Evolutionary conservation across 2,888 invertebrate genomes (phyloP), one percentile per base, ranked within the genome.

Genomic region (Chironomus tentans): DNA sequence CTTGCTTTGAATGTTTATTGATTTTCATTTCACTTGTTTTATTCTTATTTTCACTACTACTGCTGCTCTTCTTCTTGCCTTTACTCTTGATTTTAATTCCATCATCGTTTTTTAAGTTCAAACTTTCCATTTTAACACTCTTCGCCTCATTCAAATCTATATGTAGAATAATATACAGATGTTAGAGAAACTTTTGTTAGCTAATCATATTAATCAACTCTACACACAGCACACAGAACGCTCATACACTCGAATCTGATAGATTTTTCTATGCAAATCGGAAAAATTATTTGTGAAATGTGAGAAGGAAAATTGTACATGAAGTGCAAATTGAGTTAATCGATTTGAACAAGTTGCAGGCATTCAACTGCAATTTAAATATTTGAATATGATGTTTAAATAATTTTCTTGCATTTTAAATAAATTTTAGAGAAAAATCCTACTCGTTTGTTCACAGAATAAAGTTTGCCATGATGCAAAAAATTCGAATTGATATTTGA

Each of bases 1-100:
- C 38, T 38, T 38, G 70, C 69, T 70, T 75, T 75, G 62, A 61
- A 15, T 13, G 70, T 38, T 62, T 61, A 72, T 72, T 62, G 62
- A 72, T 62, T 72, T 72, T 72, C 18, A 56, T 18, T 56, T 56
- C 56, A 56, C 18, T 56, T 56, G 56, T 56, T 15, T 18, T 56
- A 56, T 56, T 56, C 15, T 18, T 56, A 56, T 18, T 15, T 38
- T 2, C 38, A 38, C 38, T 38, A 38, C 38, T 38, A 38, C 7
- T 38, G 10, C 7, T 38, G 38, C 38, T 38, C 38, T 38, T 38
- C 10, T 38, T 38, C 10, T 1, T 38, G 10, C 7, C 10, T 10
- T 38, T 38, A 38, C 38, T 38, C 38, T 38, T 56, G 56, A 56
- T 56, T 18, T 15, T 15, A n/a, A 15, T 7, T 56, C 4, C 15